Evolutionary conservation across 2,797 vertebrate species (phyloP), one percentile per base, ranked within the genome.

Genomic region (Gambusia yucatana): DNA sequence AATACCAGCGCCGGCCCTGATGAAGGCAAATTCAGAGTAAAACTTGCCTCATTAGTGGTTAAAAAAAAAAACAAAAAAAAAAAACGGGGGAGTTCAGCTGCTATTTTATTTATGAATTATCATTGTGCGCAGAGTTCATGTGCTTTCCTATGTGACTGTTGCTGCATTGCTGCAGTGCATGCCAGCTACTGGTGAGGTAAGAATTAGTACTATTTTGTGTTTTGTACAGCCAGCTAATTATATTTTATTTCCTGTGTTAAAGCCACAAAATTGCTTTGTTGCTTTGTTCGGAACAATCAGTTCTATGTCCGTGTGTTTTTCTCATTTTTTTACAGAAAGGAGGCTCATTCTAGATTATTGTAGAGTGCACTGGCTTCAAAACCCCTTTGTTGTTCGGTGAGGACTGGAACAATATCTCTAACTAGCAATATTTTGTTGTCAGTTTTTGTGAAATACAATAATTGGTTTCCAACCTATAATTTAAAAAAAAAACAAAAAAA

Each of bases 101-200:
- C 65, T 69, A n/a, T 43, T 43, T 69, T 69, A 41, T 69, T 69
- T 69, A 25, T 69, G 65, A 6, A 69, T 69, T 69, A 36, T 69
- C 65, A 43, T 69, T 43, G 22, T 6, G 10, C 39, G 13, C 65
- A 20, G 17, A 65, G 28, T 43, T 25, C 39, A 69, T 43, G 22
- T 25, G 17, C 65, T 36, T 44, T 44, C 6, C 43, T 28, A 2
- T 10, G 8, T 41, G 20, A 69, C 10, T 70, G 41, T 43, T 44
- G 65, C 10, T 43, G 65, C 22, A 69, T 69, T 44, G 63, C 63
- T 67, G 33, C 63, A 25, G 33, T 22, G 25, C 41, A 44, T 70
- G 41, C 41, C 67, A 46, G 41, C 44, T n/a, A 70, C 41, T 43
- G 13, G 65, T 69, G 22, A 69, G 25, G 39, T 69, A 43, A n/a